Evolutionary conservation across 2,797 vertebrate species (phyloP), one percentile per base, ranked within the genome.

Genomic region (Antrozous pallidus): DNA sequence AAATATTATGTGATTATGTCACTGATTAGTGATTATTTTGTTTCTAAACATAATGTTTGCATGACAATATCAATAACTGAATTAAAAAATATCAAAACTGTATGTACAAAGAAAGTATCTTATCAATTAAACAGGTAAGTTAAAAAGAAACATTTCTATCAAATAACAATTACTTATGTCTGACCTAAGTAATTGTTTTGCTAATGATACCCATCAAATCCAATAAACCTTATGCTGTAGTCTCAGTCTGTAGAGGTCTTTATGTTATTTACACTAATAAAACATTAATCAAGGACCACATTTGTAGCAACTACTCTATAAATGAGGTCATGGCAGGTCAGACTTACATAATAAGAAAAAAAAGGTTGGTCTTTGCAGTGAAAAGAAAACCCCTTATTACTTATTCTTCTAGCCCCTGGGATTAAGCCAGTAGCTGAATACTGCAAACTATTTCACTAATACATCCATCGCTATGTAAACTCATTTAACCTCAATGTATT

Each of bases 311-410:
- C 95, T 95, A 97, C 94, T 97, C 96, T 97, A 95, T 97, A 98
- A 98, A 98, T 96, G 97, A 98, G 98, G 98, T 98, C 98, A 98
- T 90, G 96, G 96, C 94, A 97, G 98, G 98, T 98, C 98, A 98
- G 97, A 96, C 97, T 98, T 98, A 98, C 98, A 98, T 98, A 99
- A 99, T 98, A 99, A 98, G 98, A 98, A 99, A 85, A 99, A 99
- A 98, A 98, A 98, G 98, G 97, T 94, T 98, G 97, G 97, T 98
- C 98, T 97, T 98, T 96, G 97, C 97, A 98, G 97, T 98, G 98
- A 98, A 99, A 99, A 98, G 98, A 96, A 99, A 99, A 98, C 98
- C 98, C 97, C 97, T 98, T 98, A 98, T 99, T 98, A 98, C 98
- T 98, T 98, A 98, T 95, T 95, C 95, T 97, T 96, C 71, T 96